Evolutionary conservation across 2,113 vertebrate species (phyloP), one percentile per base, ranked within the genome.

Genomic region (Alectura lathami): DNA sequence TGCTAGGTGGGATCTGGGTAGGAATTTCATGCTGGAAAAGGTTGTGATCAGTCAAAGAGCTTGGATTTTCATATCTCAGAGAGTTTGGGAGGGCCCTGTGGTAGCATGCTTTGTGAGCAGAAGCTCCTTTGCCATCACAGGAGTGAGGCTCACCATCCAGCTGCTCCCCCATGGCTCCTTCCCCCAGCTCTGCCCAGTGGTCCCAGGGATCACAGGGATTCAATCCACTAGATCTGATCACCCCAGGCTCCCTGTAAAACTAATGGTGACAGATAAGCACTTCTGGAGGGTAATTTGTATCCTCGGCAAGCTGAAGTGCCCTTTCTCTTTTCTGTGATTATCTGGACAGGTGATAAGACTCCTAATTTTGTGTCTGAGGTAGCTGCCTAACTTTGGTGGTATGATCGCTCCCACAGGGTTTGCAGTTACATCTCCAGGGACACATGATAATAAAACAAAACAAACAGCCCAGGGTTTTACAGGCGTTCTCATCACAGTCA

Each of bases 341-440:
- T 96, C 86, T 95, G 96, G 95, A 93, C 94, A 96, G 96, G 94
- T 92, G 95, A 96, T 96, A 95, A 96, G 94, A 60, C 68, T 74
- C 89, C 93, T 86, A 79, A 92, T 86, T 94, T 92, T 82, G 89
- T 89, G 66, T 60, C 93, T 86, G 86, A 92, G 86, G 86, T 86
- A 79, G 86, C 82, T 89, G 86, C 82, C 72, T 92, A 79, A 92
- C 86, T 94, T 90, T 32, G 54, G 69, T 90, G 92, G 85, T 72
- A 92, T 88, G 92, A 86, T 95, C 3, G 45, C 83, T 90, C 89
- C 59, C 90, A 93, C 11, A 0, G 60, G 86, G 86, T 91, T 96
- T 96, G 95, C 83, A 92, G 92, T 96, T 94, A 82, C 96, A 63
- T 96, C 95, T 96, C 95, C 92, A 95, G 91, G 93, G 94, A 97